phyloP scores from a whole-genome alignment of 2,888 invertebrate species.

The Nesidiocoris tenuis region DNA sequence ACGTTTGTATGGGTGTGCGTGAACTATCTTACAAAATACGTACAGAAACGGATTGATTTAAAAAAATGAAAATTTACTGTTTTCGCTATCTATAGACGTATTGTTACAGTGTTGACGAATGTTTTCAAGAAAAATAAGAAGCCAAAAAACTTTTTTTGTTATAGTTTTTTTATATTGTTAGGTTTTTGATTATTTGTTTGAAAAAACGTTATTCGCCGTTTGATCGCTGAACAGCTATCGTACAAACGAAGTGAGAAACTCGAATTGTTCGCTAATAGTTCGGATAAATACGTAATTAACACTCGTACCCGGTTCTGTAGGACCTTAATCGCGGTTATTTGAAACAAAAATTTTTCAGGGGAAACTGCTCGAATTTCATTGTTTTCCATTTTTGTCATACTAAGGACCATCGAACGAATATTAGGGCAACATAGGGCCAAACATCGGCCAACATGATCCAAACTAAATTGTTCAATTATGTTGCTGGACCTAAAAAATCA shows the following conservation, averaged over 20 bases:
- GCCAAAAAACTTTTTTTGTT: conserved; percentile 24
- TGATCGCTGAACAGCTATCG: neutral
- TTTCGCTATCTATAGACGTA: conserved; percentile 44
- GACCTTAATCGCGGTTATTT: too few species aligned
- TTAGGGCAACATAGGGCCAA: too few species aligned
- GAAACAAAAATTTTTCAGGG: too few species aligned
- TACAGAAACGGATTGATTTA: conserved; percentile 8
- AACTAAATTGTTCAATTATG: too few species aligned
- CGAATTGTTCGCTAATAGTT: too few species aligned
- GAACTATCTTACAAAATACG: conserved; percentile 41
- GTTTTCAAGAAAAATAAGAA: conserved; percentile 23
- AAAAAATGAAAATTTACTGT: conserved; percentile 35
- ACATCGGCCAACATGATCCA: too few species aligned
- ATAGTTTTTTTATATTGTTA: conserved; percentile 2
- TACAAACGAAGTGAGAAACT: neutral
- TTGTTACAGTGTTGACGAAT: conserved; percentile 46
- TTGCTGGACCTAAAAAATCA: too few species aligned
- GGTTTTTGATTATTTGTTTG: conserved; percentile 1
- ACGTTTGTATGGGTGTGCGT: conserved; percentile 40
- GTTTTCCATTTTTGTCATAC: too few species aligned
- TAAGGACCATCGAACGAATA: too few species aligned
- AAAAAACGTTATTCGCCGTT: conserved; percentile 14
- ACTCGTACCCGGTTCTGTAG: too few species aligned
- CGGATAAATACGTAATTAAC: too few species aligned
- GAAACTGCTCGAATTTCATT: too few species aligned